Conservation (phyloP, 2,113 vertebrate genomes). For the Trematomus loennbergii region DNA sequence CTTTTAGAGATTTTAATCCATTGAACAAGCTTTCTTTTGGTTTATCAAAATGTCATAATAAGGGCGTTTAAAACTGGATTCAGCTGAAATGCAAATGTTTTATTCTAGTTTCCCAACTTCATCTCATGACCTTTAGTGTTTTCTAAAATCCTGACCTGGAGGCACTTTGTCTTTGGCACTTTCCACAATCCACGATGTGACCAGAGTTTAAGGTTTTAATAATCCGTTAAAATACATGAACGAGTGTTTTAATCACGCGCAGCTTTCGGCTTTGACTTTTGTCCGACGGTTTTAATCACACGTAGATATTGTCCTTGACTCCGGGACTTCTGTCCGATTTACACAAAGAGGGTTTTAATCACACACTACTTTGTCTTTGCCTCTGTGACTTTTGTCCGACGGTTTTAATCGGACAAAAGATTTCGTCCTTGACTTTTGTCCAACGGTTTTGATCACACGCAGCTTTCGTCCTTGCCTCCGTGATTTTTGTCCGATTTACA, state of each 20-base stretch:
- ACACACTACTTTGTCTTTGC: constrained; percentile 72
- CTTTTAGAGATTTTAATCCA: neutral
- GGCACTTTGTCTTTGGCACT: constrained; percentile 64
- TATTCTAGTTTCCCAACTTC: neutral
- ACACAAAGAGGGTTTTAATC: constrained; percentile 22
- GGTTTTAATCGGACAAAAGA: too few species aligned
- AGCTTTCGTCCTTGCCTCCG: constrained; percentile 61
- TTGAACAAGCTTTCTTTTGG: neutral
- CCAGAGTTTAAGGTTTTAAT: neutral
- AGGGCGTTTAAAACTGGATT: neutral
- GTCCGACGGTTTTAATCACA: neutral
- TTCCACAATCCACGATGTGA: constrained; percentile 3
- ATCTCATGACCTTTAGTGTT: neutral
- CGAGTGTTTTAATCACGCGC: constrained; percentile 49
- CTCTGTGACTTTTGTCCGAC: neutral
- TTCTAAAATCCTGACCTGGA: constrained; percentile 23
- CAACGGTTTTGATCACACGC: too few species aligned
- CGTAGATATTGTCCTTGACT: too few species aligned
- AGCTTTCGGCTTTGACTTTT: constrained; percentile 62
- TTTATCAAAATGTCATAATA: neutral
- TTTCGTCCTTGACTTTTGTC: too few species aligned
- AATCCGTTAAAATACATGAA: neutral
- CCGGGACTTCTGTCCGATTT: too few species aligned
- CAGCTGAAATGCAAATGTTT: neutral
- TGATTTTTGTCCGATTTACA: neutral